Conservation (phyloP, 2,888 invertebrate species). For the Agonopterix alstromeriana region DNA sequence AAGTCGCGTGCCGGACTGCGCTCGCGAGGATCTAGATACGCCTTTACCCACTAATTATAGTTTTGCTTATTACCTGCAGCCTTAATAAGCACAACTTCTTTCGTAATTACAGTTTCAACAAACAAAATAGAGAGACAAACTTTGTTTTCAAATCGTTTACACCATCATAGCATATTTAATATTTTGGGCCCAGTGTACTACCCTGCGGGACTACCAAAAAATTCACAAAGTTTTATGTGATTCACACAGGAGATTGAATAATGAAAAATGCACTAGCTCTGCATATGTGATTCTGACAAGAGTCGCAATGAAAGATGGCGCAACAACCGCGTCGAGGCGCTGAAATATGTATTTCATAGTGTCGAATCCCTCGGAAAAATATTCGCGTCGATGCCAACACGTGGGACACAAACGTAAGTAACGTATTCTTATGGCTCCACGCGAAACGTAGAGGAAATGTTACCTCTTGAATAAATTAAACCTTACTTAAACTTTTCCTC, state of each 20-base stretch:
- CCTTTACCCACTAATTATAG: slow-evolving; percentile 56
- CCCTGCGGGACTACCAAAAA: slow-evolving; percentile 19
- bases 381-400: neutral
- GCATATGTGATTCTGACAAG: slow-evolving; percentile 46
- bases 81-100: slow-evolving; percentile 20
- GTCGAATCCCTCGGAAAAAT: slow-evolving; percentile 22
- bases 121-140: slow-evolving; percentile 7
- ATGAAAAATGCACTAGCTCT: slow-evolving; percentile 55
- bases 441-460: no score
- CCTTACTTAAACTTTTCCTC: no score
- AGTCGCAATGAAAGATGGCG: slow-evolving; percentile 40
- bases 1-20: slow-evolving; percentile 46
- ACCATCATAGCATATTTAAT: neutral
- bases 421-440: neutral
- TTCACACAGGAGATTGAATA: slow-evolving; percentile 45
- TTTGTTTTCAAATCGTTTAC: neutral
- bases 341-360: slow-evolving; percentile 42
- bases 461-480: no score
- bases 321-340: slow-evolving; percentile 23
- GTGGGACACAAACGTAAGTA: neutral
- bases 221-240: slow-evolving; percentile 25
- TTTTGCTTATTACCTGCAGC: slow-evolving; percentile 47
- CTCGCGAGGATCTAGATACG: slow-evolving; percentile 57
- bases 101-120: slow-evolving; percentile 11
- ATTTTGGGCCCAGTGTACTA: slow-evolving; percentile 11